A percentile compares a stretch with the other conserved stretches of the same genome.
Evolutionary conservation across 2,113 vertebrate species (phyloP).

Genomic region (Platysternon megacephalum): DNA sequence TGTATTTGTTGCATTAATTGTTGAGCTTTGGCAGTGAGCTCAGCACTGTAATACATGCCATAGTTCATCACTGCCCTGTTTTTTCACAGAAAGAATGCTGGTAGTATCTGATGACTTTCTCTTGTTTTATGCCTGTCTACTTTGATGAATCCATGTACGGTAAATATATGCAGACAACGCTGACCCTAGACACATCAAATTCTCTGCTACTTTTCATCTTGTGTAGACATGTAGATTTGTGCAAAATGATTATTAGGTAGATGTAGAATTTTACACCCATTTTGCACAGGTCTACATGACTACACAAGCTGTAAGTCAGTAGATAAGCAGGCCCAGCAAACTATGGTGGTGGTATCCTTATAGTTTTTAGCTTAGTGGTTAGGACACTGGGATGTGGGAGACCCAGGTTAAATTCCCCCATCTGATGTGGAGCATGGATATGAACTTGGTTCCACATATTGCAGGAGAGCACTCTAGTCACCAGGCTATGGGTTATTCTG

Average conservation of each 20-base stretch:
- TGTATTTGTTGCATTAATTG: too few relatives aligned
- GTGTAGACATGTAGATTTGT: neutral
- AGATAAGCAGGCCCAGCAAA: neutral
- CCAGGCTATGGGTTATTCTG: neutral
- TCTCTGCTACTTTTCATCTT: neutral
- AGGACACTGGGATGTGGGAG: neutral
- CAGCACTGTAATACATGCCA: too few relatives aligned
- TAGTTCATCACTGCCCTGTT: too few relatives aligned
- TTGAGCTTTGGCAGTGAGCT: too few relatives aligned
- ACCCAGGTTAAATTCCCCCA: neutral
- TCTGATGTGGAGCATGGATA: neutral
- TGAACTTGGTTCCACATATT: too few relatives aligned
- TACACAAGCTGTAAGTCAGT: neutral
- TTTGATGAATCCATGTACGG: neutral
- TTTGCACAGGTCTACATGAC: neutral
- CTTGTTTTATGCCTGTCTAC: too few relatives aligned
- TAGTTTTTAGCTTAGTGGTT: neutral
- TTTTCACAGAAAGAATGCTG: too few relatives aligned
- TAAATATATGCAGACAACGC: neutral
- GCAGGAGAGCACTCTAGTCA: neutral
- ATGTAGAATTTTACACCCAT: neutral
- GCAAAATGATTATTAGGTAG: neutral
- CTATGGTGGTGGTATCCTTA: neutral
- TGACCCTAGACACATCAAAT: fast-evolving
- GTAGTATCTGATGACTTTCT: too few relatives aligned